Evolutionary conservation across 1,140 invertebrate species (phyloP), one percentile per base, ranked within the genome.

Genomic region (Meteorus sp.): DNA sequence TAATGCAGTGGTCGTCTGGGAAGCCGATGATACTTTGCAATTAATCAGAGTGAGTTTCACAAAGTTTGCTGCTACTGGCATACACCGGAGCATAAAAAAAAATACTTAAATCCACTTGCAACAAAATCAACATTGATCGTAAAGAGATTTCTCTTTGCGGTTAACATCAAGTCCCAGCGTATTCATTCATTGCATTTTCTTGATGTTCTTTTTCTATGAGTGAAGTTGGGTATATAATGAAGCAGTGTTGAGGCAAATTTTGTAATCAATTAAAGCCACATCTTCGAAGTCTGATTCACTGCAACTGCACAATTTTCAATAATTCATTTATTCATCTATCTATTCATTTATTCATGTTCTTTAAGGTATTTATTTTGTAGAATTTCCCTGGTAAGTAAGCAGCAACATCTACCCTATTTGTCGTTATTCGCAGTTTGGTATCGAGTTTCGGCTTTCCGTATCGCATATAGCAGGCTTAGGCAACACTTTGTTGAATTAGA

Each of bases 401-500:
- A n/a, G n/a, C n/a, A n/a, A n/a, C n/a, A n/a, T n/a, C n/a, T n/a
- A n/a, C n/a, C n/a, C n/a, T n/a, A n/a, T n/a, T n/a, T 29, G 4
- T 5, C 27, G 4, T 11, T n/a, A 25, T 7, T 27, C 22, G 20
- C 64, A 65, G 60, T 71, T 60, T 50, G 59, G 60, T 69, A 71
- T 75, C 66, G 64, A 70, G 56, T 73, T 74, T 72, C 68, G 63
- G 67, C 70, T 73, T 73, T 72, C 17, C 68, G 59, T 56, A 53
- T 57, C 62, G 73, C 72, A 71, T 72, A 73, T 76, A 76, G 71
- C 66, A 72, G 73, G 69, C 65, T 76, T 74, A 76, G 68, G 65
- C 63, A 56, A 73, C 71, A 76, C 69, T 77, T 73, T 74, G 60
- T 66, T 67, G 64, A 75, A 76, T 77, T 76, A 76, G 64, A 73